phyloP scores from a whole-genome alignment of 1,140 invertebrate genomes.

The Leptestheria dahalacensis region DNA sequence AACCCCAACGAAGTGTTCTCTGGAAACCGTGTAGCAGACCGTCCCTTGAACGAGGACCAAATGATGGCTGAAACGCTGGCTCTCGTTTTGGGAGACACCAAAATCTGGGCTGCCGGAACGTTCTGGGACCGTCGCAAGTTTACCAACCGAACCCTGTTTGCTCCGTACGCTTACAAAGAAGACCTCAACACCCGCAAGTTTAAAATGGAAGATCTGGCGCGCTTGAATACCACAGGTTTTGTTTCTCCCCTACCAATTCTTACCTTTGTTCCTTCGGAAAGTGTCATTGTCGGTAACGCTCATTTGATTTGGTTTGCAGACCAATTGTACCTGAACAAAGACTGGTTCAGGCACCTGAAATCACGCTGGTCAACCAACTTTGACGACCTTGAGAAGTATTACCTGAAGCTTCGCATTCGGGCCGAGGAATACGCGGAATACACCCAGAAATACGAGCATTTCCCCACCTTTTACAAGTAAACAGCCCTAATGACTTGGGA shows the following conservation, averaged over 20 bases:
- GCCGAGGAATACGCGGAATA: constrained; percentile 72
- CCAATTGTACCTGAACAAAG: constrained; percentile 65
- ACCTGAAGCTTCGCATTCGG: constrained; percentile 80
- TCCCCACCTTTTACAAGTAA: constrained; percentile 67
- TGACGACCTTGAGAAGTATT: constrained; percentile 78
- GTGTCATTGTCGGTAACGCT: no score
- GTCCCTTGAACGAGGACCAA: constrained; percentile 78
- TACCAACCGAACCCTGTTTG: constrained; percentile 78
- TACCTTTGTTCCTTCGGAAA: no score
- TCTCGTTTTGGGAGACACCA: constrained; percentile 74
- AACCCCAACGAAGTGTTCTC: constrained; percentile 88
- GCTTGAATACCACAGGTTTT: constrained; percentile 60
- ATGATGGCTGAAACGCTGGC: constrained; percentile 86
- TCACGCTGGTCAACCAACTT: constrained; percentile 87
- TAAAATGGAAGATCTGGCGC: constrained; percentile 70
- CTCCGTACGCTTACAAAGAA: constrained; percentile 84
- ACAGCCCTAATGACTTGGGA: no score
- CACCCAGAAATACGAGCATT: constrained; percentile 72
- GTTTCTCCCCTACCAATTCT: no score
- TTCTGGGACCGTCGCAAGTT: constrained; percentile 95
- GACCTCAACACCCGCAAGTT: constrained; percentile 65
- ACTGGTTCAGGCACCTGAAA: constrained; percentile 75
- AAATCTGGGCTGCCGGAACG: constrained; percentile 78
- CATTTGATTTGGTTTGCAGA: no score
- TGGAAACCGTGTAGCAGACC: constrained; percentile 73